Conservation (phyloP, 2,113 vertebrate species). For the Kryptolebias marmoratus region DNA sequence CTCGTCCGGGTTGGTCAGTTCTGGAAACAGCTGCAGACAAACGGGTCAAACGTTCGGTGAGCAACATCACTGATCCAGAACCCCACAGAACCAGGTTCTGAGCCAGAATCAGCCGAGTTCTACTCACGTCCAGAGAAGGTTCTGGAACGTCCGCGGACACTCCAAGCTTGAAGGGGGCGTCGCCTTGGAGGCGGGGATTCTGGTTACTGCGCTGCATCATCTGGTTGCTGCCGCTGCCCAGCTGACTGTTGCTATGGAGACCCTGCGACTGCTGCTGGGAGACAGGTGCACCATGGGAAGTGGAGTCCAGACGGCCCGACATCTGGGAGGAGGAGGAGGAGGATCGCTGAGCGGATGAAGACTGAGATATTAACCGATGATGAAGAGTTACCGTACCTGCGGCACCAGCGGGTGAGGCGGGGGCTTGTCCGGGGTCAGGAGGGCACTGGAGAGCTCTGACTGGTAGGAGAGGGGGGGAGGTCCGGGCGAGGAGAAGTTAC, state of each 20-base stretch:
- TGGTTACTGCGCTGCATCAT: slow-evolving; percentile 82
- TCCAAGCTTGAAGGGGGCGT: slow-evolving; percentile 78
- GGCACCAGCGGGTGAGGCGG: slow-evolving; percentile 77
- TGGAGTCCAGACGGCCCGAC: slow-evolving; percentile 81
- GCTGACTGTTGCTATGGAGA: slow-evolving; percentile 72
- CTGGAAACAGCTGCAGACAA: slow-evolving; percentile 86
- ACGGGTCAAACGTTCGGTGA: neutral
- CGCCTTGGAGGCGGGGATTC: slow-evolving; percentile 76
- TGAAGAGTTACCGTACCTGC: slow-evolving; percentile 76
- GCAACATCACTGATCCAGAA: neutral
- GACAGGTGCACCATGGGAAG: slow-evolving; percentile 75
- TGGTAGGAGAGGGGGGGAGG: slow-evolving; percentile 78
- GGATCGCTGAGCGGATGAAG: neutral
- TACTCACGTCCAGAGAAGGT: slow-evolving; percentile 90
- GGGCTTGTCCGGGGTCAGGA: slow-evolving; percentile 82
- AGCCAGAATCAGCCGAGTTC: neutral
- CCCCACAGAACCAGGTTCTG: neutral
- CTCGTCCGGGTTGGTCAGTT: slow-evolving; percentile 93
- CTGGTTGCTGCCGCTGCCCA: slow-evolving; percentile 62
- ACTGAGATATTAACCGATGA: neutral
- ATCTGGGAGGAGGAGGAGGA: slow-evolving; percentile 71
- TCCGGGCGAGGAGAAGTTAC: slow-evolving; percentile 82
- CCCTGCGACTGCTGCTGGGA: slow-evolving; percentile 81
- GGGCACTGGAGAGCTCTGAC: slow-evolving; percentile 82
- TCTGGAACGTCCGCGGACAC: slow-evolving; percentile 83